Evolutionary conservation across 2,797 vertebrate species (phyloP), one percentile per base, ranked within the genome.

Genomic region (Macrochelys suwanniensis): DNA sequence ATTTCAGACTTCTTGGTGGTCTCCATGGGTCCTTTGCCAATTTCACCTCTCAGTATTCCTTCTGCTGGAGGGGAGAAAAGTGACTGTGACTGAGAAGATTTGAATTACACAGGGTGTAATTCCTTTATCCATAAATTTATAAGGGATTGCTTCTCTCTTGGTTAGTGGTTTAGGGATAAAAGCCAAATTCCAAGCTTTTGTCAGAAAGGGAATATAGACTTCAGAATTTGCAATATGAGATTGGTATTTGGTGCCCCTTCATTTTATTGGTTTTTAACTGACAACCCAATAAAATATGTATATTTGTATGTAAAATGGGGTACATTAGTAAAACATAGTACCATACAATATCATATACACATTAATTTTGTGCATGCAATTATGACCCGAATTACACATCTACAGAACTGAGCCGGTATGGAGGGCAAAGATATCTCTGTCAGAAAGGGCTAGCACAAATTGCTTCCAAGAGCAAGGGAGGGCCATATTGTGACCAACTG

Each of bases 1-100:
- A 98, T 98, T 98, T 97, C 93, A 96, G 97, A 82, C 87, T 86
- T 95, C 74, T 0, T 96, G 97, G 97, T 98, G 98, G 98, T 97
- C 97, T 97, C 95, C 54, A 50, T 89, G 78, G 85, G 93, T 95
- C 91, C 94, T 95, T 96, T 93, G n/a, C 85, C 87, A 88, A 1
- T 94, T 97, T 96, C 68, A 92, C 28, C 84, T 95, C 93, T 2
- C 13, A 91, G 26, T 95, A 90, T 93, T 95, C 65, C 85, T 97
- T 85, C 96, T 93, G 94, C 91, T 95, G 84, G 80, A 82, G 71
- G 53, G 84, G 93, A 94, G 95, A 96, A 84, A 15, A 51, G 51
- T 90, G 90, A 53, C 88, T 84, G 19, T 97, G 92, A 95, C 96
- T 78, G 93, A 97, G 93, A 95, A 96, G 93, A 97, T 92, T 93